Evolutionary conservation across 2,888 invertebrate species (phyloP).

Genomic region (Drosophila histrio): DNA sequence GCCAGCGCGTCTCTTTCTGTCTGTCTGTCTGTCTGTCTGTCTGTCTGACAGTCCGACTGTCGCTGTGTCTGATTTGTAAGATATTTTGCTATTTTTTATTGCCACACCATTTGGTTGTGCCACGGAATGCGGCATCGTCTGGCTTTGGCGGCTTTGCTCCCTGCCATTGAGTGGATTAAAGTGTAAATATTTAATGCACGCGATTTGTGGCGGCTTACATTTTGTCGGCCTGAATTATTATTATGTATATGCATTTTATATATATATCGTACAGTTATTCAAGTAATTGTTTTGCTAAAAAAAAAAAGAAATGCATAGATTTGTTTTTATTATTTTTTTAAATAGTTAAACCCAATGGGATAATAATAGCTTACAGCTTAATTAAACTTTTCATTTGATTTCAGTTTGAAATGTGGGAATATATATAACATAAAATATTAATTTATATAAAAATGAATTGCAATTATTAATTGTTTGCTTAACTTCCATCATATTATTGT

Average conservation of each 20-base stretch:
- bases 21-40: constrained; percentile 24
- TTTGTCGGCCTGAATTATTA: constrained; percentile 66
- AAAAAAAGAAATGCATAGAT: too few relatives aligned
- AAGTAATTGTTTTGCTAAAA: too few relatives aligned
- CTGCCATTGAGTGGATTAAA: constrained; percentile 79
- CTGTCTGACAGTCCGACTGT: constrained; percentile 27
- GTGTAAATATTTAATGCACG: constrained; percentile 75
- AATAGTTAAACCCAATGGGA: too few relatives aligned
- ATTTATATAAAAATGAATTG: too few relatives aligned
- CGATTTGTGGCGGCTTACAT: constrained; percentile 68
- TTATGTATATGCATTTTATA: constrained; percentile 24
- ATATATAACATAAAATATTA: too few relatives aligned
- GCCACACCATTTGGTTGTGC: constrained; percentile 56
- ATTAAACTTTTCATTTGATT: too few relatives aligned
- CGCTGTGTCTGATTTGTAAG: constrained; percentile 71
- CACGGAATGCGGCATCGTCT: constrained; percentile 35
- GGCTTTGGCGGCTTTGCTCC: constrained; percentile 53
- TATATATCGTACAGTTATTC: too few relatives aligned
- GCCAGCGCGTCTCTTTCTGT: constrained; percentile 34
- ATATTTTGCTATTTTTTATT: constrained; percentile 79
- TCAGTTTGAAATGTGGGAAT: too few relatives aligned
- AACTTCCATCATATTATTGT: too few relatives aligned
- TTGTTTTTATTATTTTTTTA: too few relatives aligned
- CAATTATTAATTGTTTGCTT: too few relatives aligned
- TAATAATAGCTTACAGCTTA: too few relatives aligned